Evolutionary conservation across 37 sponge, comb jelly and placozoan species (phyloP), one percentile per base, ranked within the genome.

Genomic region (Chondrosia reniformis): DNA sequence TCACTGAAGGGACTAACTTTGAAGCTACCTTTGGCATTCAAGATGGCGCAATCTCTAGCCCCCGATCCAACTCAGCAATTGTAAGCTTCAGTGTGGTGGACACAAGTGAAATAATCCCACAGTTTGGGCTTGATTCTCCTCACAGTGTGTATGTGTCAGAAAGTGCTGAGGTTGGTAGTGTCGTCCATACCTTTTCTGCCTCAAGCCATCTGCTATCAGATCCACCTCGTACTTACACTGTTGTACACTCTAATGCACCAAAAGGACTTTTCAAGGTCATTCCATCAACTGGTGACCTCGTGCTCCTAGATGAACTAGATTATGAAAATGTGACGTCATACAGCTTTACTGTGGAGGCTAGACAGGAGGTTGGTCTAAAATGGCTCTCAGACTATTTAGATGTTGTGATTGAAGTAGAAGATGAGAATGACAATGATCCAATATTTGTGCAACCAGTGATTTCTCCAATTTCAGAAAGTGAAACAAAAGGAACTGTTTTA

Each of bases 341-440:
- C 76, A 75, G 38, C 1, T 76, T 92, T 12, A 73, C 46, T 58
- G 81, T 85, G 13, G 55, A 67, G 5, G 89, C 89, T 13, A 43
- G 31, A 22, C 89, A 92, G 54, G 61, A 57, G 2, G 93, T 76
- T 0, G 42, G 30, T 17, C 66, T 62, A 24, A 64, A 34, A 10
- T 30, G 64, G 33, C 64, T 72, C 6, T 25, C 62, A 21, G 77
- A 67, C 58, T 76, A 34, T 59, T 32, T 80, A 5, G 76, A 67
- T 45, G 89, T 93, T 38, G 61, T 78, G 2, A 34, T 93, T 13
- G 38, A 59, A 15, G 65, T 93, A 17, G 76, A 31, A 17, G 83
- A 90, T 0, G 71, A 89, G 21, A 93, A 93, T 56, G 93, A 93
- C 72, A 89, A 93, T 55, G 21, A 79, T 9, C 93, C 93, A 2